phyloP scores from a whole-genome alignment of 2,113 vertebrate genomes.

The Apaloderma vittatum region DNA sequence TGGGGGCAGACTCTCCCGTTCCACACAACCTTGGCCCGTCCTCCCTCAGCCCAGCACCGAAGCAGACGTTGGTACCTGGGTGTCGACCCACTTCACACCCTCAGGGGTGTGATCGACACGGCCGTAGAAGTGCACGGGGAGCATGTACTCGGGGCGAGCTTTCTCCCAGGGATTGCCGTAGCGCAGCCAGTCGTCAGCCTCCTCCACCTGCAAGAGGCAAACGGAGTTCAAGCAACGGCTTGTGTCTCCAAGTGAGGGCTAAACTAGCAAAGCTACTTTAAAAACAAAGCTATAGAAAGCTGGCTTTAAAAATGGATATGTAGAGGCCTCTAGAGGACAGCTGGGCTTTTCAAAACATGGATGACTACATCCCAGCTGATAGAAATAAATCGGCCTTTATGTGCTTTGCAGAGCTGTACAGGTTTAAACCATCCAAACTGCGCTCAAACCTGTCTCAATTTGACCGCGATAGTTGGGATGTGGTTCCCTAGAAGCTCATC shows the following conservation, averaged over 20 bases:
- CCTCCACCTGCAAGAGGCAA: constrained; percentile 82
- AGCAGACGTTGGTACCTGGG: constrained; percentile 76
- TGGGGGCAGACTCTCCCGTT: background rate
- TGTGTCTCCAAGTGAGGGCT: rapidly evolving
- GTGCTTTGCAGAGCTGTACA: background rate
- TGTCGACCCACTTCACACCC: constrained; percentile 85
- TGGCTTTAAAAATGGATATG: background rate
- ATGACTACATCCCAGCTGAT: background rate
- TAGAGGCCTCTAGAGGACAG: constrained; percentile 13
- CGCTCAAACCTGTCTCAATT: background rate
- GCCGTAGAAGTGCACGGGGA: constrained; percentile 89
- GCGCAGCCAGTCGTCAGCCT: constrained; percentile 91
- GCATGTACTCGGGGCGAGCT: constrained; percentile 89
- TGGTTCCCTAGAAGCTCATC: background rate
- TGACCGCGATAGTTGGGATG: background rate
- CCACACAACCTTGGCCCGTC: rapidly evolving
- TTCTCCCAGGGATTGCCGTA: constrained; percentile 93
- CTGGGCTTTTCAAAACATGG: background rate
- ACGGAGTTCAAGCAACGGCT: rapidly evolving
- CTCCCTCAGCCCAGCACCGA: background rate
- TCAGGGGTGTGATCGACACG: constrained; percentile 75
- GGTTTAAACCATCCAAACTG: background rate
- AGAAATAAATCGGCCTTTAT: background rate
- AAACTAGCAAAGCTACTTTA: rapidly evolving
- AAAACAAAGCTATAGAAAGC: background rate